phyloP scores from a whole-genome alignment of 1,140 invertebrate genomes.

The Sycophaga agraensis region DNA sequence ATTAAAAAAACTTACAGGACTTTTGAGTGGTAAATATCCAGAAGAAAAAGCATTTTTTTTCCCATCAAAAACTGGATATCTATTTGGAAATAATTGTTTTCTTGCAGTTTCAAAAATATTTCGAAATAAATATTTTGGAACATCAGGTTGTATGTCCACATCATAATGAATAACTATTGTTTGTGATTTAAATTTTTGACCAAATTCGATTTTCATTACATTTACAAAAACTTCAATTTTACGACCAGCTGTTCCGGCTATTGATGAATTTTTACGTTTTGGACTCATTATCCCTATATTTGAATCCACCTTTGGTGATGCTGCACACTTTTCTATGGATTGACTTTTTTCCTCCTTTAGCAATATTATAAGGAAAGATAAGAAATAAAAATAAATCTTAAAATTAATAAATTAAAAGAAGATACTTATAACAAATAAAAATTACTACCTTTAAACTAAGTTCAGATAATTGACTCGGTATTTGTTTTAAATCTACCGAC shows the following conservation, averaged over 20 bases:
- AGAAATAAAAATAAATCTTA: neutral
- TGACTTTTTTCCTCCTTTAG: neutral
- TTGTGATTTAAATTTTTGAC: conserved; percentile 46
- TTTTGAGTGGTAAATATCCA: conserved; percentile 36
- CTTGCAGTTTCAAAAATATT: conserved; percentile 42
- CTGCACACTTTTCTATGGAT: too few species aligned
- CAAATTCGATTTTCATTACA: conserved; percentile 59
- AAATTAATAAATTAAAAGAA: too few species aligned
- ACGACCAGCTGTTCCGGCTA: conserved; percentile 52
- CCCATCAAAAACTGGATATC: conserved; percentile 71
- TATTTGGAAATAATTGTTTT: conserved; percentile 37
- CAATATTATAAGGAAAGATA: neutral
- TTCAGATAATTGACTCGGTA: neutral
- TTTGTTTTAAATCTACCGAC: too few species aligned
- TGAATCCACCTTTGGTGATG: neutral
- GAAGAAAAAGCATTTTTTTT: conserved; percentile 65
- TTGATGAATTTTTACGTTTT: conserved; percentile 25
- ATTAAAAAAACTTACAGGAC: conserved; percentile 32
- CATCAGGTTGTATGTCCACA: conserved; percentile 56
- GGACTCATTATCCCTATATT: conserved; percentile 29
- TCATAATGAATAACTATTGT: conserved; percentile 61
- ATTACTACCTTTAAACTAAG: neutral
- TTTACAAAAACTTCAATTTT: conserved; percentile 59
- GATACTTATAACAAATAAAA: neutral
- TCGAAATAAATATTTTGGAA: conserved; percentile 56